Evolutionary conservation across 2,113 vertebrate genomes (phyloP).

Genomic region (Pachycephala philippinensis): DNA sequence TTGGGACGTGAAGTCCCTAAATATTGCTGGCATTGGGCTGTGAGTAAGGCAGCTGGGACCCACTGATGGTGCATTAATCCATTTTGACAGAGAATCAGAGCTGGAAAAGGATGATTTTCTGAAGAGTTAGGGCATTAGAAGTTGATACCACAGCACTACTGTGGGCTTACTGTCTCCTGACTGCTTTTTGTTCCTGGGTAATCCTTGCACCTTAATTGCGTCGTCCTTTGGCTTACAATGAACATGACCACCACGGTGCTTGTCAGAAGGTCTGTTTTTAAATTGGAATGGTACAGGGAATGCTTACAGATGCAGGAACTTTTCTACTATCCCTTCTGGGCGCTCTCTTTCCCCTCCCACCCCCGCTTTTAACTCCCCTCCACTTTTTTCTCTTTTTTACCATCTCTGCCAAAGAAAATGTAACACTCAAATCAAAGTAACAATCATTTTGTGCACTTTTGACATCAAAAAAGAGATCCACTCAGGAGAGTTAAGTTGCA

Average conservation of each 20-base stretch:
- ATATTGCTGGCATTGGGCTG: fast-evolving
- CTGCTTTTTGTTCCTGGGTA: neutral
- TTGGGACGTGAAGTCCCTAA: neutral
- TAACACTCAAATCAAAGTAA: neutral
- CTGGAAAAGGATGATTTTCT: neutral
- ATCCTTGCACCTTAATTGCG: neutral
- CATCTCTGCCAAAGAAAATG: neutral
- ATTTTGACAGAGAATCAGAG: neutral
- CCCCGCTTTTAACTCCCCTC: neutral
- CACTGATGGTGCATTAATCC: neutral
- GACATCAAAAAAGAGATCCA: neutral
- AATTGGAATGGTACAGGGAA: neutral
- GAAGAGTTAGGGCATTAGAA: neutral
- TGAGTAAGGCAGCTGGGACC: neutral
- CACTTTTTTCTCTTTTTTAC: fast-evolving
- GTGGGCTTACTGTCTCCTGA: neutral
- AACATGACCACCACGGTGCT: neutral
- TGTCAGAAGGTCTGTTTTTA: neutral
- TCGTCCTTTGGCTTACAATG: neutral
- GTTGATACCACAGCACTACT: neutral
- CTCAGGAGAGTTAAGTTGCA: neutral
- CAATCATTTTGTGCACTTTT: neutral
- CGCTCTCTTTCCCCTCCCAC: fast-evolving
- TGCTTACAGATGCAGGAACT: neutral
- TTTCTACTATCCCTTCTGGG: neutral